phyloP scores from a whole-genome alignment of 2,797 vertebrate species.

The Sebastes minor region DNA sequence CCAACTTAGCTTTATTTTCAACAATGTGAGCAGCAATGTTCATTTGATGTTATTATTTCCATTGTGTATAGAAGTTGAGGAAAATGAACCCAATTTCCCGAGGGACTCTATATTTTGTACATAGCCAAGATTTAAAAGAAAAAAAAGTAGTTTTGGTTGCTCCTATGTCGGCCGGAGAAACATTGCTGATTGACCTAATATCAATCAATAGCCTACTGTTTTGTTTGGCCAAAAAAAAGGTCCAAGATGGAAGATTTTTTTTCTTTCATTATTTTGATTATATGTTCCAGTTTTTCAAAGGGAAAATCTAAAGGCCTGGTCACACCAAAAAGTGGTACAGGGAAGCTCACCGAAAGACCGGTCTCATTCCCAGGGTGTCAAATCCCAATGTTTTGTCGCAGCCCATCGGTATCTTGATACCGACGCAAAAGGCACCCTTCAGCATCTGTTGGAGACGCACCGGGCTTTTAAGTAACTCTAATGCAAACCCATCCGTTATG shows the following conservation, averaged over 20 bases:
- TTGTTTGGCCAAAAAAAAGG: not conserved
- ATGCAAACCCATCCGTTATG: no score
- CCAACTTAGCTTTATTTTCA: not conserved
- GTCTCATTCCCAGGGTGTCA: no score
- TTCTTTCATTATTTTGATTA: not conserved
- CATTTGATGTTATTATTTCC: no score
- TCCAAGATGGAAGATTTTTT: rapidly evolving
- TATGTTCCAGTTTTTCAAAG: not conserved
- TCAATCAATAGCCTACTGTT: not conserved
- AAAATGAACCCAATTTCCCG: not conserved
- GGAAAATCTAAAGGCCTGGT: no score
- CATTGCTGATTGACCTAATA: not conserved
- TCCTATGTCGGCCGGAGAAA: not conserved
- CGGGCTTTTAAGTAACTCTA: no score
- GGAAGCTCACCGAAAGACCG: no score
- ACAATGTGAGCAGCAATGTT: not conserved
- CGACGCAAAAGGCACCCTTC: not conserved
- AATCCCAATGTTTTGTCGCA: no score
- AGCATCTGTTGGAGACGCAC: rapidly evolving
- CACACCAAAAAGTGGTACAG: no score
- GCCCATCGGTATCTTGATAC: no score
- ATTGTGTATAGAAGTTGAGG: rapidly evolving
- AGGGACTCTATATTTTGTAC: not conserved
- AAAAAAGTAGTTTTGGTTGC: not conserved
- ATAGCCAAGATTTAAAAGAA: not conserved